These are phyloP conservation scores for Phalera bucephala DNA, from an alignment of 2,888 invertebrate genomes.

Conservation along the genomic window DNA sequence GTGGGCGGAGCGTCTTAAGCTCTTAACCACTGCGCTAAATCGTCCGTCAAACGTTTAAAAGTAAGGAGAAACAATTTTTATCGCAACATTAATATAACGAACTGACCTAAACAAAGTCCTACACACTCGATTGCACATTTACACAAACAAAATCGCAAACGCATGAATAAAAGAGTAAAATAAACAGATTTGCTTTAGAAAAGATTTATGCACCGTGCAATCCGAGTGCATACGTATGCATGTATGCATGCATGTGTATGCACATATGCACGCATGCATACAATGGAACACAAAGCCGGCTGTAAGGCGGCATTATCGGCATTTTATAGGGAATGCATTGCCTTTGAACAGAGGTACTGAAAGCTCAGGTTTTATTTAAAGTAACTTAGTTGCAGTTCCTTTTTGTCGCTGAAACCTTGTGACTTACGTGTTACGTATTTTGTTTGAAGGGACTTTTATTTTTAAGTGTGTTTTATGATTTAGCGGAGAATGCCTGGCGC, in stretches of 20 bases:
- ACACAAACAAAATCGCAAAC: constrained; percentile 35
- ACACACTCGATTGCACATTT: too few relatives aligned
- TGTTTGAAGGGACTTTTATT: too few relatives aligned
- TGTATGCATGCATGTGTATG: too few relatives aligned
- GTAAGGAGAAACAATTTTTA: too few relatives aligned
- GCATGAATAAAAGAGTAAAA: constrained; percentile 36
- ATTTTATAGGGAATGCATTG: constrained; percentile 48
- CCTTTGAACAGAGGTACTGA: constrained; percentile 30
- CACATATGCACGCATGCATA: constrained; percentile 34
- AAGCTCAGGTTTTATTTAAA: constrained; percentile 32
- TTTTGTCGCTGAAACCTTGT: constrained; percentile 23
- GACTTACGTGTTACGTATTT: too few relatives aligned
- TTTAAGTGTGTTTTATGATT: too few relatives aligned
- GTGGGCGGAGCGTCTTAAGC: too few relatives aligned
- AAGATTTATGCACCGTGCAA: constrained; percentile 46
- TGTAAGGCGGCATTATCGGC: constrained; percentile 48
- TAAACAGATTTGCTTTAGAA: constrained; percentile 45
- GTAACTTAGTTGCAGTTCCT: constrained; percentile 21
- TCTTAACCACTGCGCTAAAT: too few relatives aligned
- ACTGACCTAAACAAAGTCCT: too few relatives aligned
- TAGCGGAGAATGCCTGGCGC: too few relatives aligned
- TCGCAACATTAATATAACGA: too few relatives aligned
- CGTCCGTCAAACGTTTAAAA: too few relatives aligned
- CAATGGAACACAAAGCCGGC: constrained; percentile 38
- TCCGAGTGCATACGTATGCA: constrained; percentile 19